Evolutionary conservation across 2,888 invertebrate genomes (phyloP).

Genomic region (Pharmacophagus antenor): DNA sequence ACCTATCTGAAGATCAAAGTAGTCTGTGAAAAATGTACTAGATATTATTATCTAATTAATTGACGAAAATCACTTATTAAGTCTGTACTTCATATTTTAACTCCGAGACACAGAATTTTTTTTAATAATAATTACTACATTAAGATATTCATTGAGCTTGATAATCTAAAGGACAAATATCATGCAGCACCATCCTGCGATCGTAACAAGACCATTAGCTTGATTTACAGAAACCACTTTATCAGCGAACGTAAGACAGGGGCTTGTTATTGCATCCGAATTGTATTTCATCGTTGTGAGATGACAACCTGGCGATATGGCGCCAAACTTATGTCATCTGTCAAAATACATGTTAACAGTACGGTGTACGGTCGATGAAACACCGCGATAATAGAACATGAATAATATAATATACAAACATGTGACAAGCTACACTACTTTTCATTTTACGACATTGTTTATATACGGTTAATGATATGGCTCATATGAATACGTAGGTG

Average conservation of each 20-base stretch:
- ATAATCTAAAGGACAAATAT: constrained; percentile 23
- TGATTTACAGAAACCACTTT: constrained; percentile 64
- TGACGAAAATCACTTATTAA: too few species aligned
- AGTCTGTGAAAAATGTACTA: too few species aligned
- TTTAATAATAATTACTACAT: background rate
- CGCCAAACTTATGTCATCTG: constrained; percentile 79
- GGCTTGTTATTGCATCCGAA: constrained; percentile 77
- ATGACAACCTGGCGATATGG: constrained; percentile 69
- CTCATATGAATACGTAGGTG: constrained; percentile 76
- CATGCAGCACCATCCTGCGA: constrained; percentile 21
- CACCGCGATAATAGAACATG: constrained; percentile 52
- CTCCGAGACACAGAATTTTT: background rate
- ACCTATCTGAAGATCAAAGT: too few species aligned
- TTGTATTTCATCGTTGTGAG: constrained; percentile 70
- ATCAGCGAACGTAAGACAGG: constrained; percentile 74
- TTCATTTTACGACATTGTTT: constrained; percentile 77
- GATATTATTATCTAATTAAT: too few species aligned
- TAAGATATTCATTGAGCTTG: background rate
- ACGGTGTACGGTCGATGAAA: constrained; percentile 56
- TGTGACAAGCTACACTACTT: constrained; percentile 67
- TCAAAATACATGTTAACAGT: constrained; percentile 80
- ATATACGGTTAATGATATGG: constrained; percentile 70
- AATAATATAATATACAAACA: constrained; percentile 61
- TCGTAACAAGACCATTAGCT: constrained; percentile 53
- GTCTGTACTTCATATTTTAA: too few species aligned